These are phyloP conservation scores for Carapus acus DNA, from an alignment of 2,797 vertebrate species.

Conservation along the genomic window DNA sequence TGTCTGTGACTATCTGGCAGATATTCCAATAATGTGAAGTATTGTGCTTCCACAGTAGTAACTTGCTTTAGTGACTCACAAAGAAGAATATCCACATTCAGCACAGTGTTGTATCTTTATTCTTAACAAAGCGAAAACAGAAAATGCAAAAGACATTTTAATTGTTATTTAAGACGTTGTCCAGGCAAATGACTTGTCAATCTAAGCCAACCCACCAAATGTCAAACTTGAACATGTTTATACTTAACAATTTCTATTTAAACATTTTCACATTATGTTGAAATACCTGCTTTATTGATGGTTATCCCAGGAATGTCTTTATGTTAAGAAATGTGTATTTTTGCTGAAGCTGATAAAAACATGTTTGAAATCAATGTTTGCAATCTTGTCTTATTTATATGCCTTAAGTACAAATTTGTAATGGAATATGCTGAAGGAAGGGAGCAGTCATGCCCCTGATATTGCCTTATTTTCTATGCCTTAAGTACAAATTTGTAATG, in stretches of 20 bases:
- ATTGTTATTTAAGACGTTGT: conserved; percentile 71
- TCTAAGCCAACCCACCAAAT: conserved; percentile 66
- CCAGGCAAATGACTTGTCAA: conserved; percentile 53
- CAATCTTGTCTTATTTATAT: conserved; percentile 15
- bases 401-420: not conserved
- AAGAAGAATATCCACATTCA: conserved; percentile 51
- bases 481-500: not conserved
- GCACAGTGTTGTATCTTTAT: conserved; percentile 56
- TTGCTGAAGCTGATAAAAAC: conserved; percentile 71
- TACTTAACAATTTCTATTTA: conserved; percentile 74
- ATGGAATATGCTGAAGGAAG: too few species aligned
- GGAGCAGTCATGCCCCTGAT: too few species aligned
- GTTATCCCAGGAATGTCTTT: conserved; percentile 66
- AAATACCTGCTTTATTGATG: conserved; percentile 73
- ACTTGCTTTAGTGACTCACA: conserved; percentile 39
- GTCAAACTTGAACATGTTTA: conserved; percentile 72
- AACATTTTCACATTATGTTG: conserved; percentile 71
- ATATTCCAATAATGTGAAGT: conserved; percentile 64
- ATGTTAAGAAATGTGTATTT: conserved; percentile 70
- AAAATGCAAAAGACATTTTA: conserved; percentile 69
- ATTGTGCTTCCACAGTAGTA: conserved; percentile 54
- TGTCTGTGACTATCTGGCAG: conserved; percentile 37
- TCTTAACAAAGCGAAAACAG: conserved; percentile 44
- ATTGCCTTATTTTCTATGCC: too few species aligned
- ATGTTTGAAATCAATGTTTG: conserved; percentile 60